These are phyloP conservation scores for Ricordea florida DNA, from an alignment of 92 coral and sea anemone genomes.

Conservation along the genomic window DNA sequence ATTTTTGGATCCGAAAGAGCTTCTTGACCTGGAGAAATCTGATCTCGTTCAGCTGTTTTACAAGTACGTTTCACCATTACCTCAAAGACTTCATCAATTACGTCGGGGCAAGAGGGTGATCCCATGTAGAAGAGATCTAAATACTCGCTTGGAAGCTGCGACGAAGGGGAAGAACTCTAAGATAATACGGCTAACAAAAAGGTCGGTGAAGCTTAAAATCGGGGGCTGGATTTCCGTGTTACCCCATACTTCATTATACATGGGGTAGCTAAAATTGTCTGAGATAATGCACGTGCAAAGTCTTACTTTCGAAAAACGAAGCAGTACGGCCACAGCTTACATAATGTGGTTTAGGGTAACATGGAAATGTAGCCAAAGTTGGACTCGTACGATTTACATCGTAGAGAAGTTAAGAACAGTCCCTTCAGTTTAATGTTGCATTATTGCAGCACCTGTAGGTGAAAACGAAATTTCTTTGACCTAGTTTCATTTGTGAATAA, in stretches of 20 bases:
- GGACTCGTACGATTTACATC: too few relatives aligned
- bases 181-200: constrained; percentile 35
- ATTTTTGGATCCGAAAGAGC: constrained; percentile 62
- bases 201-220: constrained; percentile 22
- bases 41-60: constrained; percentile 80
- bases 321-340: too few relatives aligned
- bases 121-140: constrained; percentile 42
- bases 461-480: too few relatives aligned
- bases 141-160: not conserved
- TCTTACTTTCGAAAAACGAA: too few relatives aligned
- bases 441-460: too few relatives aligned
- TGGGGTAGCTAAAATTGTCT: not conserved
- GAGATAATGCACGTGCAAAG: too few relatives aligned
- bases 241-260: not conserved
- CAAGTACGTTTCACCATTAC: constrained; percentile 81
- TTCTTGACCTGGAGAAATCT: constrained; percentile 66
- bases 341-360: too few relatives aligned
- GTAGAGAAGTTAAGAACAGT: too few relatives aligned
- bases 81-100: constrained; percentile 85
- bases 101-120: constrained; percentile 69
- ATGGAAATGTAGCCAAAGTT: too few relatives aligned
- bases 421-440: too few relatives aligned
- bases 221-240: not conserved
- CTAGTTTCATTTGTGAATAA: too few relatives aligned
- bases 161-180: not conserved